A percentile compares a stretch with the other conserved stretches of the same genome.
These are phyloP conservation scores for Lamprotornis superbus DNA, from an alignment of 2,113 vertebrate genomes.

Conservation along the genomic window DNA sequence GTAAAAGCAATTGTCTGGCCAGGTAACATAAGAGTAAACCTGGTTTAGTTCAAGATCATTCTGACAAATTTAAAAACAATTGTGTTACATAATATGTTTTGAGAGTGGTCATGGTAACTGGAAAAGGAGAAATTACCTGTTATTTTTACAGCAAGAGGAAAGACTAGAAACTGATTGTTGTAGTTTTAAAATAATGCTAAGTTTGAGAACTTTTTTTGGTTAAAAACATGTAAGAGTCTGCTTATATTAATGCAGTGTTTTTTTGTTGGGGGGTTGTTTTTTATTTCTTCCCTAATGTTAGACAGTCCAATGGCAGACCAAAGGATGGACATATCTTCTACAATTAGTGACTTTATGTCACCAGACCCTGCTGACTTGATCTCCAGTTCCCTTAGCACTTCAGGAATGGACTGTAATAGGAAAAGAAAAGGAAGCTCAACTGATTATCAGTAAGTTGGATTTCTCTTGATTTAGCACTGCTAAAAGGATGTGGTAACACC, in stretches of 20 bases:
- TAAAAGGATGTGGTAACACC: neutral
- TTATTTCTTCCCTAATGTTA: conserved; percentile 13
- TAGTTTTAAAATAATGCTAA: neutral
- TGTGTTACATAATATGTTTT: neutral
- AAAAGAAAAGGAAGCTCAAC: conserved; percentile 97
- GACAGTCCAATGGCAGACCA: conserved; percentile 99
- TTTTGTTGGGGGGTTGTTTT: neutral
- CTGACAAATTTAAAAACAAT: neutral
- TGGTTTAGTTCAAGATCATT: neutral
- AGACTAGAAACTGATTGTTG: neutral
- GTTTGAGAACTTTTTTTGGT: neutral
- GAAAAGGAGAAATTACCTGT: neutral
- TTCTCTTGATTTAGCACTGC: neutral
- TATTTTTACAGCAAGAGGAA: neutral
- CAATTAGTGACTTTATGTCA: conserved; percentile 98
- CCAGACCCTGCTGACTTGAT: conserved; percentile 92
- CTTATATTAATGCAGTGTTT: neutral
- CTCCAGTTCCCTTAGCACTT: conserved; percentile 88
- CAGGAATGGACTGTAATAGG: conserved; percentile 92
- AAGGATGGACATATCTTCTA: conserved; percentile 99
- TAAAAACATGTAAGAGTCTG: neutral
- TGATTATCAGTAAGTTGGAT: conserved; percentile 90
- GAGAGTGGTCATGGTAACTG: neutral
- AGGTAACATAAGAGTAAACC: neutral
- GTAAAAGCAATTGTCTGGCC: neutral